phyloP scores from a whole-genome alignment of 2,888 invertebrate genomes.

The Emesis russula region DNA sequence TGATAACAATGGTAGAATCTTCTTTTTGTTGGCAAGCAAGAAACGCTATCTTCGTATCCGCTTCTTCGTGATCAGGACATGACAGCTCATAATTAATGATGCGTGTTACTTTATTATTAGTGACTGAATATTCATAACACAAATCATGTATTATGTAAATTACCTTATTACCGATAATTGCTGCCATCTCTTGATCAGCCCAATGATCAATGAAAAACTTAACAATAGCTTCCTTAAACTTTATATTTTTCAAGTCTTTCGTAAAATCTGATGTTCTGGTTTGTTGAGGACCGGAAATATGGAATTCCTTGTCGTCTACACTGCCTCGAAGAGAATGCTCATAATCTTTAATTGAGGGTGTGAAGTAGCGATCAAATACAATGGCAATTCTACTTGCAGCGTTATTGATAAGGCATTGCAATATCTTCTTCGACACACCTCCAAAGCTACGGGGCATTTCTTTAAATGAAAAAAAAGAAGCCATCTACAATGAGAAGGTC shows the following conservation, averaged over 20 bases:
- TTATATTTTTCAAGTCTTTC: constrained; percentile 78
- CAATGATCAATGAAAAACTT: constrained; percentile 85
- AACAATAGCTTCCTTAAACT: constrained; percentile 85
- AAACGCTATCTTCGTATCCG: constrained; percentile 78
- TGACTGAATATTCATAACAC: constrained; percentile 63
- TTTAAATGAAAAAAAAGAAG: no score
- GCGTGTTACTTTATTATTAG: constrained; percentile 56
- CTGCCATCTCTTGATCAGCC: constrained; percentile 67
- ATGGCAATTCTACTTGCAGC: constrained; percentile 58
- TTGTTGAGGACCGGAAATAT: no score
- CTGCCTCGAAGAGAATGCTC: not conserved
- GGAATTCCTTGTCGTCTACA: no score
- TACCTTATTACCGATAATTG: constrained; percentile 60
- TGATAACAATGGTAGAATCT: constrained; percentile 53
- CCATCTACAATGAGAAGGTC: no score
- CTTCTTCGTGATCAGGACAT: constrained; percentile 84
- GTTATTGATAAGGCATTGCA: no score
- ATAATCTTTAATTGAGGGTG: constrained; percentile 82
- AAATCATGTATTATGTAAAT: constrained; percentile 49
- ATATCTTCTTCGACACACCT: no score
- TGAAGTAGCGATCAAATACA: constrained; percentile 79
- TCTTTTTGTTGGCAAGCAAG: constrained; percentile 66
- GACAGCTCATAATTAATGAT: constrained; percentile 66
- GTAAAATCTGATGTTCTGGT: no score
- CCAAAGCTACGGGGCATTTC: no score